Evolutionary conservation across 2,888 invertebrate species (phyloP).

Genomic region (Diaprepes abbreviatus): DNA sequence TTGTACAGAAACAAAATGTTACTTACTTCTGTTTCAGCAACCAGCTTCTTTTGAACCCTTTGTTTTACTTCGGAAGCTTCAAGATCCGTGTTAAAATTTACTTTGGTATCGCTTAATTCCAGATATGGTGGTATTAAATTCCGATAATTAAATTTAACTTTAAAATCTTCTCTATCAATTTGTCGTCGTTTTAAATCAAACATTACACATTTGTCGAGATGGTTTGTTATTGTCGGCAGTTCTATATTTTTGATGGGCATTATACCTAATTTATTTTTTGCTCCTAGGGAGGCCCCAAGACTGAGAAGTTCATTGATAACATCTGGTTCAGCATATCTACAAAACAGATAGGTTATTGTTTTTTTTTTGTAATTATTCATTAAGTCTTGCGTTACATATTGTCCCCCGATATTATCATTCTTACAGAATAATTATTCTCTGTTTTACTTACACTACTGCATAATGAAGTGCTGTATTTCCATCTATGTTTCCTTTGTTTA

Average conservation of each 20-base stretch:
- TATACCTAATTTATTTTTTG: constrained; percentile 75
- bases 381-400: no score
- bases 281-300: constrained; percentile 81
- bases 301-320: constrained; percentile 75
- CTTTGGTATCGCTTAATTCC: neutral
- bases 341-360: neutral
- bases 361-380: no score
- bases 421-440: no score
- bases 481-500: constrained; percentile 61
- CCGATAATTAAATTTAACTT: constrained; percentile 77
- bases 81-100: neutral
- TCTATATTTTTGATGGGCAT: constrained; percentile 81
- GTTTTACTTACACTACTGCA: constrained; percentile 73
- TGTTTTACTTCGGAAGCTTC: neutral
- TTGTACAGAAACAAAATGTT: no score
- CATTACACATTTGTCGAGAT: constrained; percentile 80
- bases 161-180: constrained; percentile 71
- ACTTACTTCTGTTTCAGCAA: constrained; percentile 76
- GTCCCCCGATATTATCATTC: no score
- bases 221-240: constrained; percentile 77
- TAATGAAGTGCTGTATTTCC: constrained; percentile 73
- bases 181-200: constrained; percentile 66
- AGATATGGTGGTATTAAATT: constrained; percentile 42
- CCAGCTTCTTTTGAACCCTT: constrained; percentile 61
- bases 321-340: constrained; percentile 74